Evolutionary conservation across 2,888 invertebrate species (phyloP), one percentile per base, ranked within the genome.

Genomic region (Osmoderma eremita): DNA sequence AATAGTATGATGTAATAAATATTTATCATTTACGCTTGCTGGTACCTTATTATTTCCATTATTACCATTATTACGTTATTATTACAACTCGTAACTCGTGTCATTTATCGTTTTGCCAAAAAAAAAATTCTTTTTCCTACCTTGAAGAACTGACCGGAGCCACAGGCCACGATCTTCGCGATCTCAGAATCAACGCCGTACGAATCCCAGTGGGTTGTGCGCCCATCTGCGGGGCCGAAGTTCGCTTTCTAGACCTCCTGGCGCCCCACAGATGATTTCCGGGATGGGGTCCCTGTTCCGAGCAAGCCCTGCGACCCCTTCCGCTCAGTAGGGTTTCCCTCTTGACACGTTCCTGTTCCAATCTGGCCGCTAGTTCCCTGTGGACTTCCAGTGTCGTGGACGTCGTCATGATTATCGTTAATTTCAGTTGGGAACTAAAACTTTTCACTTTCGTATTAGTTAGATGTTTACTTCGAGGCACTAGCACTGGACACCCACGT

Each of bases 131-230:
- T n/a, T 56, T 58, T 66, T 70, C 65, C 64, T 75, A 75, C 75
- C 90, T 90, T 83, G 88, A 85, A 75, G 86, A 88, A 0, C 88
- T 87, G 73, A 87, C 86, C 17, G 91, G 91, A 3, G 91, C 91
- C 36, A 90, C 91, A 0, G 91, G 91, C 91, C 91, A 91, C 75
- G 90, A 90, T 49, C 91, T 83, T 20, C 91, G 83, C 48, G 90
- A 90, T 62, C 91, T 84, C 71, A 91, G 84, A 67, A 91, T 89
- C 50, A 91, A 85, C 24, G 86, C 88, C 42, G 87, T 86, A 0
- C 86, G 84, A 71, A 85, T 83, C 20, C 84, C 81, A 76, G 83
- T 84, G 69, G 79, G 78, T 39, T 85, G 85, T 63, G 79, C 15
- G n/a, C 86, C 86, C 86, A 91, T 90, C 78, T 90, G 88, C 0